Percentiles rank a stretch among this genome's conserved stretches.
Evolutionary conservation across 2,888 invertebrate genomes (phyloP).

Genomic region (Ernsta delagoae): DNA sequence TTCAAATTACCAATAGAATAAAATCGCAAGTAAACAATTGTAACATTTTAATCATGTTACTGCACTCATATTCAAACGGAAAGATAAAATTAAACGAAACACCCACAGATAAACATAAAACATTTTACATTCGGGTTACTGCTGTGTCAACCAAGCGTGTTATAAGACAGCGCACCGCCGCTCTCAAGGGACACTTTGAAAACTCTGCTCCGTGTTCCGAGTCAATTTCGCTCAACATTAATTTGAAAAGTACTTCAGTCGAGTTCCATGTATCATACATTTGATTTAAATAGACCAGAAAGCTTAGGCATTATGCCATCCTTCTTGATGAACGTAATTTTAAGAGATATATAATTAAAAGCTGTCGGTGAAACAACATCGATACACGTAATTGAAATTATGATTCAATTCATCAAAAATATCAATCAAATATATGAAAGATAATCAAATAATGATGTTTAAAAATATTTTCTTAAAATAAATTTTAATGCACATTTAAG

Average conservation of each 20-base stretch:
- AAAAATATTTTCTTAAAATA: too few species aligned
- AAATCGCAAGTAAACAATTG: too few species aligned
- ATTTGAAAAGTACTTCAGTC: background rate
- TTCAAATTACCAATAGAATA: too few species aligned
- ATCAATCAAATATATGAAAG: too few species aligned
- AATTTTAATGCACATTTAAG: too few species aligned
- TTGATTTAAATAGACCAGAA: background rate
- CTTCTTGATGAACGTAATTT: too few species aligned
- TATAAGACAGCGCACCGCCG: background rate
- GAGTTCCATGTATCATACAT: background rate
- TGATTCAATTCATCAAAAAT: too few species aligned
- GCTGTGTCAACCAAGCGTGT: background rate
- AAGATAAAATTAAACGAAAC: background rate
- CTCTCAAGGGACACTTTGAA: conserved; percentile 1
- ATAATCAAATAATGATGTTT: too few species aligned
- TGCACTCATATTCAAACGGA: background rate
- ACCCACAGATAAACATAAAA: background rate
- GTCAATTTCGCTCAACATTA: background rate
- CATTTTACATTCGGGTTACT: background rate
- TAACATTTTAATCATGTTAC: background rate
- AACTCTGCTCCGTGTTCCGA: background rate
- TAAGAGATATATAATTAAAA: too few species aligned
- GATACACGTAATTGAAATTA: too few species aligned
- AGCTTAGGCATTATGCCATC: too few species aligned
- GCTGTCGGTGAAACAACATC: too few species aligned